These are phyloP conservation scores for Tachina grossa DNA, from an alignment of 2,888 invertebrate genomes.

Conservation along the genomic window DNA sequence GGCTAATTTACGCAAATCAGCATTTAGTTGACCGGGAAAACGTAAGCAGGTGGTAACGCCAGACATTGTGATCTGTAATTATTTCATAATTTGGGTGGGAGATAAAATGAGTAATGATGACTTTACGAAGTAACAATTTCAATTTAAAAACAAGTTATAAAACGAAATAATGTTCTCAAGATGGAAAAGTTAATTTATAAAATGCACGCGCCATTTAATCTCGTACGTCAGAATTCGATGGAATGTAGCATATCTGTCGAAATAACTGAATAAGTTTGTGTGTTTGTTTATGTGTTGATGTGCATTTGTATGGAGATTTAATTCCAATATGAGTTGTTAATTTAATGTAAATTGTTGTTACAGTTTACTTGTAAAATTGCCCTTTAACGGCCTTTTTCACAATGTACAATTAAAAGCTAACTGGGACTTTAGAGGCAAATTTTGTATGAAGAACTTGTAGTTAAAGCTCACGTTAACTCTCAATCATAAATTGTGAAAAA, in stretches of 20 bases:
- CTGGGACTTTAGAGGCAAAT: too few relatives aligned
- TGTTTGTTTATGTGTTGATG: background rate
- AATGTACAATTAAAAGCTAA: too few relatives aligned
- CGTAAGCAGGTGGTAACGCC: conserved; percentile 92
- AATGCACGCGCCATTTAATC: conserved; percentile 67
- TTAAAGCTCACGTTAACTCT: too few relatives aligned
- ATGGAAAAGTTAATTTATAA: conserved; percentile 27
- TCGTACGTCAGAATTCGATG: background rate
- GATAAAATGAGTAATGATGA: background rate
- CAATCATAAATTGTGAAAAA: too few relatives aligned
- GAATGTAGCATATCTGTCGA: background rate
- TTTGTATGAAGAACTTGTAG: too few relatives aligned
- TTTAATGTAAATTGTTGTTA: too few relatives aligned
- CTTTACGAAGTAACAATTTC: conserved; percentile 2
- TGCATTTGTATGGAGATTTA: background rate
- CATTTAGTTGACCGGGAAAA: conserved; percentile 96
- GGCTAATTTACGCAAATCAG: conserved; percentile 92
- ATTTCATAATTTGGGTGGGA: background rate
- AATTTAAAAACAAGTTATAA: conserved; percentile 13
- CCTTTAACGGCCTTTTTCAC: too few relatives aligned
- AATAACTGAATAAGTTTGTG: background rate
- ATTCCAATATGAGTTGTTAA: too few relatives aligned
- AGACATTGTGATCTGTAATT: conserved; percentile 85
- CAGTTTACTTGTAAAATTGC: too few relatives aligned
- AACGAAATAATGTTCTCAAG: background rate